These are phyloP conservation scores for Zapornia atra DNA, from an alignment of 2,113 vertebrate genomes.

Conservation along the genomic window DNA sequence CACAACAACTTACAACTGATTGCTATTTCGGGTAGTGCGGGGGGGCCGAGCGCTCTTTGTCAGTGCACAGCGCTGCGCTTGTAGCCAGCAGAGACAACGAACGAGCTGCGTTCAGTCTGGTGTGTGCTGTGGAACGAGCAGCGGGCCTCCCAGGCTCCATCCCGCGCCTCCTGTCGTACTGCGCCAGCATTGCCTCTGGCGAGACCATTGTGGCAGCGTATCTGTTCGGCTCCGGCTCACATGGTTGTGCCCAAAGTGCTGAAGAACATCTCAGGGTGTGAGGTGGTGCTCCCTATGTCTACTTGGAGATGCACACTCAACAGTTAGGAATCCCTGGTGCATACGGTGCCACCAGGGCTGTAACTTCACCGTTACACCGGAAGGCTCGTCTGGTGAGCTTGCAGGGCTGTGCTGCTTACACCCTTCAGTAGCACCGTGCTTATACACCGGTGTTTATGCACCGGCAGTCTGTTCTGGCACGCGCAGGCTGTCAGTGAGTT, in stretches of 20 bases:
- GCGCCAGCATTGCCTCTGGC: fast-evolving
- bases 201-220: neutral
- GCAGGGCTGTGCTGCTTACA: neutral
- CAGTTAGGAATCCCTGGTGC: neutral
- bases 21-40: neutral
- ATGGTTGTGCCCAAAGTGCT: neutral
- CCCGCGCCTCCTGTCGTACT: neutral
- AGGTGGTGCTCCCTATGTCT: neutral
- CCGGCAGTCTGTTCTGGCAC: neutral
- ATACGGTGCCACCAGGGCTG: neutral
- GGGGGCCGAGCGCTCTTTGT: neutral
- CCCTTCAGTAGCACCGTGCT: neutral
- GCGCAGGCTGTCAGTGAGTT: neutral
- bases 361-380: neutral
- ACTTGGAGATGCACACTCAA: neutral
- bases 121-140: fast-evolving
- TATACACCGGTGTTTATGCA: neutral
- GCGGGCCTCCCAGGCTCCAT: neutral
- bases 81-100: neutral
- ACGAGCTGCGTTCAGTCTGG: neutral
- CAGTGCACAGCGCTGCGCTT: neutral
- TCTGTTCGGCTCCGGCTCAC: neutral
- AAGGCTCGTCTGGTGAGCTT: neutral
- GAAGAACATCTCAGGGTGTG: neutral
- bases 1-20: neutral